A percentile compares a stretch with the other conserved stretches of the same genome.
phyloP scores from a whole-genome alignment of 2,797 vertebrate species.

The Crenichthys baileyi region DNA sequence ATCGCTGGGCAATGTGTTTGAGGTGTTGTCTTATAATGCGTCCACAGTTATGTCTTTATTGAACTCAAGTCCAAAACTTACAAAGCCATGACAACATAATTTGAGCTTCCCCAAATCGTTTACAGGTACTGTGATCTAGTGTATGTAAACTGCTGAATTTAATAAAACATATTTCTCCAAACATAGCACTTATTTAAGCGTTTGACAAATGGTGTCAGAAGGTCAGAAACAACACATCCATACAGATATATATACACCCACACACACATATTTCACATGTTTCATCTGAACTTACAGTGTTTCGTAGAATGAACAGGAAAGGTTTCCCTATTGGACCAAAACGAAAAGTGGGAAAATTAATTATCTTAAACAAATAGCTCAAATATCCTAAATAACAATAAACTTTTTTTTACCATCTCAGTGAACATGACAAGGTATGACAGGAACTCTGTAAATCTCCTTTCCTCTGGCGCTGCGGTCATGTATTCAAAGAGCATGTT shows the following conservation, averaged over 20 bases:
- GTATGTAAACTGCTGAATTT: too few relatives aligned
- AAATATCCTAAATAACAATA: background rate
- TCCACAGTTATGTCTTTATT: too few relatives aligned
- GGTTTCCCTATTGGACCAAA: slow-evolving; percentile 47
- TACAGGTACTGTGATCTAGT: too few relatives aligned
- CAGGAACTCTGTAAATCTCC: slow-evolving; percentile 51
- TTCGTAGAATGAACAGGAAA: slow-evolving; percentile 71
- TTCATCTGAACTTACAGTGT: slow-evolving; percentile 68
- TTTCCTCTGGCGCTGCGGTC: slow-evolving; percentile 11
- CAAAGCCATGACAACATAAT: too few relatives aligned
- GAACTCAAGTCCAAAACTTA: too few relatives aligned
- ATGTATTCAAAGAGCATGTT: slow-evolving; percentile 64
- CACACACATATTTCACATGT: background rate
- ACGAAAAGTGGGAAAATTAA: slow-evolving; percentile 19
- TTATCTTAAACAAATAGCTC: background rate
- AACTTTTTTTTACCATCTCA: slow-evolving; percentile 33
- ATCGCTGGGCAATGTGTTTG: too few relatives aligned
- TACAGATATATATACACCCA: too few relatives aligned
- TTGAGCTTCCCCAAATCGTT: too few relatives aligned
- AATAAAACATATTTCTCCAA: too few relatives aligned
- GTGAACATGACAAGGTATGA: slow-evolving; percentile 31
- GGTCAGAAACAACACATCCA: fast-evolving
- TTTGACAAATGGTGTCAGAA: too few relatives aligned
- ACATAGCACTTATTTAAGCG: too few relatives aligned
- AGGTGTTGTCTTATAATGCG: too few relatives aligned